phyloP scores from a whole-genome alignment of 1,140 invertebrate species.

The Lanistes nyassanus region DNA sequence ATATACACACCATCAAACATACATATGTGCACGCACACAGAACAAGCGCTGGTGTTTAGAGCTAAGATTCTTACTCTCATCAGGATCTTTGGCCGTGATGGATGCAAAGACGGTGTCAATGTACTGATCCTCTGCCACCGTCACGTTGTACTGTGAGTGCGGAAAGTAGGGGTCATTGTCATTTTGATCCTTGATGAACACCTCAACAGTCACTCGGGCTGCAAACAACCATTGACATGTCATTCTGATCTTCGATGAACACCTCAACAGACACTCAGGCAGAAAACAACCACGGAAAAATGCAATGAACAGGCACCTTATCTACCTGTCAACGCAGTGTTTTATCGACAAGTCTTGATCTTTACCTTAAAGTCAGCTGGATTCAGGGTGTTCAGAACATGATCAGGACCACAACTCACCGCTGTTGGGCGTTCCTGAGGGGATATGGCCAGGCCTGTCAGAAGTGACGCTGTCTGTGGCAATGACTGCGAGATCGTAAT shows the following conservation, averaged over 20 bases:
- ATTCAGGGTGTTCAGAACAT: not conserved
- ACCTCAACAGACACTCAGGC: conserved; percentile 49
- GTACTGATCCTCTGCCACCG: conserved; percentile 97
- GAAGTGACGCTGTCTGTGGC: conserved; percentile 47
- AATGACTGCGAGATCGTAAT: conserved; percentile 48
- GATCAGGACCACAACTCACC: conserved; percentile 34
- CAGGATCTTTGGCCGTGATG: conserved; percentile 97
- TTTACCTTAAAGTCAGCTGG: too few relatives aligned
- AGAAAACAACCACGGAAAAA: conserved; percentile 37
- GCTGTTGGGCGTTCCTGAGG: conserved; percentile 47
- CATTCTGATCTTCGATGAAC: conserved; percentile 94
- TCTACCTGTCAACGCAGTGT: too few relatives aligned
- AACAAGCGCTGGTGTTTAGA: not conserved
- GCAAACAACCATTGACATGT: conserved; percentile 65
- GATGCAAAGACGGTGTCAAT: conserved; percentile 96
- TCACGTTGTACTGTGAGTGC: conserved; percentile 93
- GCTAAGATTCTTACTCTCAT: conserved; percentile 90
- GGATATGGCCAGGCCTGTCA: conserved; percentile 44
- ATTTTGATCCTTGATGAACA: conserved; percentile 92
- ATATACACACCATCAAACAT: conserved; percentile 10
- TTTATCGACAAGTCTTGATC: too few relatives aligned
- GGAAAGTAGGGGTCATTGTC: conserved; percentile 98
- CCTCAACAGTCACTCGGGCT: conserved; percentile 50
- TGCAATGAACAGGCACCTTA: too few relatives aligned
- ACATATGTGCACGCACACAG: not conserved